Evolutionary conservation across 2,797 vertebrate genomes (phyloP), one percentile per base, ranked within the genome.

Genomic region (Pseudomugil gertrudae): DNA sequence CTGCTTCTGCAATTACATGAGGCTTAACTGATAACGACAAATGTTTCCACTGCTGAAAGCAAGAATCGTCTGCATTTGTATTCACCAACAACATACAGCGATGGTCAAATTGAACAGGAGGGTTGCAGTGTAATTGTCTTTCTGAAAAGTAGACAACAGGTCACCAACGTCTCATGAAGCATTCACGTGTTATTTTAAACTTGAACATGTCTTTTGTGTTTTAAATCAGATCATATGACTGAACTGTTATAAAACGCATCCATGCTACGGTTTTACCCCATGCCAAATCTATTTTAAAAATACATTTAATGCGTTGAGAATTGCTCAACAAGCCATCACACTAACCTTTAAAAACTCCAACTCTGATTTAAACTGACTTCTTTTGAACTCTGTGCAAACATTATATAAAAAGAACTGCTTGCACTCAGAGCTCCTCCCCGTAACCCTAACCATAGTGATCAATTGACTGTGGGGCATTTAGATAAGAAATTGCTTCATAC

Each of bases 61-160:
- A 9, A 43, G 52, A 53, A 24, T 38, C 14, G 24, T 27, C 30
- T 55, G 52, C 6, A 2, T 36, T 52, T 21, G 50, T 27, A 26
- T 23, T 14, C 19, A 30, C 27, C 8, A 9, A 3, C 13, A 48
- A 48, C 11, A 29, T 23, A 63, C 27, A 27, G 27, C 53, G 33
- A 63, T 48, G 13, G 47, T 10, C 9, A 24, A 48, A 29, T 1
- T 63, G 47, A 63, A 26, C 32, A 63, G 32, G 27, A 21, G 19
- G 24, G 36, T 63, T 52, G 23, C 23, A 29, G 33, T 17, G 48
- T 52, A 27, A 62, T 26, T 62, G 9, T 26, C 13, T 51, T 62
- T 2, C 47, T 21, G n/a, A 47, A 47, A 21, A 47, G 15, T 9
- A 8, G 19, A n/a, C 19, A 8, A 3, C 17, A 7, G n/a, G 7